phyloP scores from a whole-genome alignment of 1,140 invertebrate genomes.

The Musca vetustissima region DNA sequence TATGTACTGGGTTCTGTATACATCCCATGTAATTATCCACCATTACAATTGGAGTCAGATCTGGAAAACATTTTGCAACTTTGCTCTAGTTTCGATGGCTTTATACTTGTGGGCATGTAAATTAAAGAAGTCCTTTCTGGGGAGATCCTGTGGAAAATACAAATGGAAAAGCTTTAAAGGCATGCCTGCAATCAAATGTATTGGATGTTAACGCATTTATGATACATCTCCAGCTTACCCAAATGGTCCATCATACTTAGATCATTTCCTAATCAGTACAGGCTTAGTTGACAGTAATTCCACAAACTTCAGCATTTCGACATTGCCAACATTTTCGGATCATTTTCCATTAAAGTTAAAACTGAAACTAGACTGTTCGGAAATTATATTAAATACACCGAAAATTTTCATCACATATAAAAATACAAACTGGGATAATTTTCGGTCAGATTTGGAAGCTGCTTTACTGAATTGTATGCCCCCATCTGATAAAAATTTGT shows the following conservation, averaged over 20 bases:
- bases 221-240: not conserved
- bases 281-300: not conserved
- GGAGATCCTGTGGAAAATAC: not conserved
- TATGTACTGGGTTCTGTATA: not conserved
- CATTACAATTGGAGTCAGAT: not conserved
- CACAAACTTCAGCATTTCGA: not conserved
- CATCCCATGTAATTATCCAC: not conserved
- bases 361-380: not conserved
- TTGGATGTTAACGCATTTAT: not conserved
- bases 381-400: not conserved
- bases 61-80: not conserved
- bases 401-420: not conserved
- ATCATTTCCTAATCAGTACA: conserved; percentile 5
- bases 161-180: not conserved
- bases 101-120: not conserved
- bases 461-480: no score
- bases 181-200: not conserved
- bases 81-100: not conserved
- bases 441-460: not conserved
- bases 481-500: no score
- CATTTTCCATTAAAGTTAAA: conserved; percentile 10
- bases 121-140: not conserved
- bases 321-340: conserved; percentile 2
- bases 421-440: conserved; percentile 11
- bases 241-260: not conserved